Conservation (phyloP, 1,140 invertebrate species). For the Hesperophylax magnus region DNA sequence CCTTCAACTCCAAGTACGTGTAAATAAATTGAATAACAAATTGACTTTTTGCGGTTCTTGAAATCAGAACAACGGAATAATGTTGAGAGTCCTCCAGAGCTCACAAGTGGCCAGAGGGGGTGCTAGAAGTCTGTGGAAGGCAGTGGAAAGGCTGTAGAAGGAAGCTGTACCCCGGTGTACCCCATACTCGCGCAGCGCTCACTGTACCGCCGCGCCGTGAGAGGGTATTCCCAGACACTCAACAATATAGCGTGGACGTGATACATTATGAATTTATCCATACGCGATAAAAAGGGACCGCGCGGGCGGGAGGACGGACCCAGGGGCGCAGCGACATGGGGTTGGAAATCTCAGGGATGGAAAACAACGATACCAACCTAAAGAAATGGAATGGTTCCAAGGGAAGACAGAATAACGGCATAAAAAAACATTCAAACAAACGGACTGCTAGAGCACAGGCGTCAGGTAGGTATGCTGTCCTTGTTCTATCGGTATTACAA, state of each 20-base stretch:
- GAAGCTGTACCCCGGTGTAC: not conserved
- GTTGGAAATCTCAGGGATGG: too few species aligned
- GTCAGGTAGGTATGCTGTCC: too few species aligned
- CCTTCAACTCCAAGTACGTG: not conserved
- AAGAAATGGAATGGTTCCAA: too few species aligned
- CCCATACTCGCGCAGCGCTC: not conserved
- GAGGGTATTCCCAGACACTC: conserved; percentile 32
- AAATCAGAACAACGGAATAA: conserved; percentile 1
- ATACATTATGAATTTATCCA: conserved; percentile 55
- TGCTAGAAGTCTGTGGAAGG: not conserved
- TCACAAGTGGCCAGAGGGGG: not conserved
- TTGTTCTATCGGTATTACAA: too few species aligned
- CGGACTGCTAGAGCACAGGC: too few species aligned
- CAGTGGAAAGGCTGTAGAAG: too few species aligned
- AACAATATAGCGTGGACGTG: conserved; percentile 46
- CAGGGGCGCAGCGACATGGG: not conserved
- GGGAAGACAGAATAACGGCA: not conserved
- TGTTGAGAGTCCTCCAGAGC: not conserved
- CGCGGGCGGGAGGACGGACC: not conserved
- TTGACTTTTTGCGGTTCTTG: conserved; percentile 6
- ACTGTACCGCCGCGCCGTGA: not conserved
- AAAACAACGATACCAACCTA: too few species aligned
- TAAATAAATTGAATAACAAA: not conserved
- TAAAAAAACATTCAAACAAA: too few species aligned
- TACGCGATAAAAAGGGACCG: conserved; percentile 52